These are phyloP conservation scores for Leistus spinibarbis DNA, from an alignment of 2,888 invertebrate genomes.

Conservation along the genomic window DNA sequence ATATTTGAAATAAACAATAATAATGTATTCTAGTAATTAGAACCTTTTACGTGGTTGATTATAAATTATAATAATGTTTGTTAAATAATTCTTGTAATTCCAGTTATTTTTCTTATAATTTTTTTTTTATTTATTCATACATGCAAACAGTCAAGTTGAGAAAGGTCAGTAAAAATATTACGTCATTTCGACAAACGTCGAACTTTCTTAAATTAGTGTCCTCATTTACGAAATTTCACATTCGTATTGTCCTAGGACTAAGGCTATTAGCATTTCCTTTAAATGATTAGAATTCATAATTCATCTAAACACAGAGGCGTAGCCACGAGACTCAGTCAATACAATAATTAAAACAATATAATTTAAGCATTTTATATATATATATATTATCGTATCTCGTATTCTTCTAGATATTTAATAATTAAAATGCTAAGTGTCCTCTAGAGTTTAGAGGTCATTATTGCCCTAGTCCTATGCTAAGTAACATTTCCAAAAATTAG, in stretches of 20 bases:
- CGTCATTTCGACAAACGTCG: conserved; percentile 11
- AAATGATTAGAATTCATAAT: not conserved
- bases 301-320: too few relatives aligned
- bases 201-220: not conserved
- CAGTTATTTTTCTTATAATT: not conserved
- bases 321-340: too few relatives aligned
- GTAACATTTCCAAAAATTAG: not conserved
- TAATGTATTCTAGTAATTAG: not conserved
- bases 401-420: too few relatives aligned
- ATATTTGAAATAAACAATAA: not conserved
- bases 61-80: not conserved
- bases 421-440: not conserved
- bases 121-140: not conserved
- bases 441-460: too few relatives aligned
- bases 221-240: not conserved
- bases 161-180: conserved; percentile 15
- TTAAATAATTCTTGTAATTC: not conserved
- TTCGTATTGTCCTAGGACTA: not conserved
- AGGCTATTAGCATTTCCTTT: not conserved
- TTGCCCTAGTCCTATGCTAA: not conserved
- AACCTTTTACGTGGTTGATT: not conserved
- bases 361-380: too few relatives aligned
- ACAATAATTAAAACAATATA: too few relatives aligned
- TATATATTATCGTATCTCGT: too few relatives aligned
- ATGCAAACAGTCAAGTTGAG: conserved; percentile 7